phyloP scores from a whole-genome alignment of 2,797 vertebrate species.

The Phoeniculus purpureus region DNA sequence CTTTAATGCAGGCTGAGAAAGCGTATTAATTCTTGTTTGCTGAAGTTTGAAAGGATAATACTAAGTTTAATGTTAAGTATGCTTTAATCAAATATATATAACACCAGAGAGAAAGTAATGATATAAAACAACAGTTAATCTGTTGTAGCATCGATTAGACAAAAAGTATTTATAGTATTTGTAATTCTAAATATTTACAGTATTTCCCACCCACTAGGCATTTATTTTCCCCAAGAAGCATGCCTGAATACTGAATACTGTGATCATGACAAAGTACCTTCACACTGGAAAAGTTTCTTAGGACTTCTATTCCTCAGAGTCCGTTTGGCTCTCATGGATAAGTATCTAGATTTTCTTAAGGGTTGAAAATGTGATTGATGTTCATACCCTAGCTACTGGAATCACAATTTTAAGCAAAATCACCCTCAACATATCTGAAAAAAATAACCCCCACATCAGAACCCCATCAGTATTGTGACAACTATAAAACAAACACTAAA shows the following conservation, averaged over 20 bases:
- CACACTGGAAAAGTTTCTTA: background rate
- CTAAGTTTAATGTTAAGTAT: background rate
- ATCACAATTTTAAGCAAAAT: background rate
- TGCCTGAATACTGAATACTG: background rate
- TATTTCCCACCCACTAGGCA: background rate
- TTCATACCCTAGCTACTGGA: background rate
- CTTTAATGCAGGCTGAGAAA: background rate
- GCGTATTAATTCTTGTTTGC: background rate
- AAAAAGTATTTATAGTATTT: background rate
- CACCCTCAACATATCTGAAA: background rate
- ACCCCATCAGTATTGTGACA: background rate
- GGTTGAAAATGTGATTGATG: background rate
- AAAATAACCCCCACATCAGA: background rate
- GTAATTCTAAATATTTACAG: background rate
- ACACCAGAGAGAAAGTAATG: background rate
- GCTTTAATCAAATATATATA: background rate
- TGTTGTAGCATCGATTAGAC: background rate
- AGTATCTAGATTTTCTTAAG: background rate
- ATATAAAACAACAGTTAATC: background rate
- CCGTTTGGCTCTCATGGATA: background rate
- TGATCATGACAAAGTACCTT: background rate
- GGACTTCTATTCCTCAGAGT: background rate
- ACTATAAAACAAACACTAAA: background rate
- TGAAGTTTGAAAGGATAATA: background rate
- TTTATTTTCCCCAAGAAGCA: background rate